phyloP scores from a whole-genome alignment of 1,140 invertebrate genomes.

The Diploscapter pachys region DNA sequence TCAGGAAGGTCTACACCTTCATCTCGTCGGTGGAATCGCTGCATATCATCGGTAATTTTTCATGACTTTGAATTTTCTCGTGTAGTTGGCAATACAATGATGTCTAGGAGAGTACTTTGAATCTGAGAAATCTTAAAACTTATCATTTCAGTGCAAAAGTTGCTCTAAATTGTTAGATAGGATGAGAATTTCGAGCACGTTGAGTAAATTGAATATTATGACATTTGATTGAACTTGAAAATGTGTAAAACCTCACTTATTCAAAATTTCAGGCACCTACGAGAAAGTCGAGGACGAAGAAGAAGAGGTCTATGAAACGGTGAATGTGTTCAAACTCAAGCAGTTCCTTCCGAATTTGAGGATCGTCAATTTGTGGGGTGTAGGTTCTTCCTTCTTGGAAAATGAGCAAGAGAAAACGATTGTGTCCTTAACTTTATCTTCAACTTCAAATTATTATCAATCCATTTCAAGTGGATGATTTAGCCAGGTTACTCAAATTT shows the following conservation, averaged over 20 bases:
- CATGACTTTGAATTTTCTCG: conserved; percentile 7
- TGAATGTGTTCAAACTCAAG: conserved; percentile 97
- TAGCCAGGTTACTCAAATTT: neutral
- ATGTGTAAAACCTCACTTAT: too few relatives aligned
- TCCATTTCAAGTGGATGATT: neutral
- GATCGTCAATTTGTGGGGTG: conserved; percentile 80
- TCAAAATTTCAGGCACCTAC: conserved; percentile 76
- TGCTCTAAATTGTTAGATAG: neutral
- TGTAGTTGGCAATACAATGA: conserved; percentile 4
- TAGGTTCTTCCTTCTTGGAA: conserved; percentile 23
- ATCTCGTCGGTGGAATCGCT: conserved; percentile 97
- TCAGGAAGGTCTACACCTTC: conserved; percentile 99
- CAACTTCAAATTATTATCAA: neutral
- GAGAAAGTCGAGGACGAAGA: conserved; percentile 93
- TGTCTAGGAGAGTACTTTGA: neutral
- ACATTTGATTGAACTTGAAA: too few relatives aligned
- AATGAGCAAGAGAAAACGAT: neutral
- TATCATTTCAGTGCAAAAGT: neutral
- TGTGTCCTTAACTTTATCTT: neutral
- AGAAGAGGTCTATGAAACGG: conserved; percentile 98
- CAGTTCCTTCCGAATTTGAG: conserved; percentile 88
- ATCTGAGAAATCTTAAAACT: neutral
- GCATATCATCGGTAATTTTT: conserved; percentile 81
- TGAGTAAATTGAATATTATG: too few relatives aligned
- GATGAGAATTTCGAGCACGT: too few relatives aligned